phyloP scores from a whole-genome alignment of 92 coral and sea anemone genomes.

The Epizoanthus rinbou region DNA sequence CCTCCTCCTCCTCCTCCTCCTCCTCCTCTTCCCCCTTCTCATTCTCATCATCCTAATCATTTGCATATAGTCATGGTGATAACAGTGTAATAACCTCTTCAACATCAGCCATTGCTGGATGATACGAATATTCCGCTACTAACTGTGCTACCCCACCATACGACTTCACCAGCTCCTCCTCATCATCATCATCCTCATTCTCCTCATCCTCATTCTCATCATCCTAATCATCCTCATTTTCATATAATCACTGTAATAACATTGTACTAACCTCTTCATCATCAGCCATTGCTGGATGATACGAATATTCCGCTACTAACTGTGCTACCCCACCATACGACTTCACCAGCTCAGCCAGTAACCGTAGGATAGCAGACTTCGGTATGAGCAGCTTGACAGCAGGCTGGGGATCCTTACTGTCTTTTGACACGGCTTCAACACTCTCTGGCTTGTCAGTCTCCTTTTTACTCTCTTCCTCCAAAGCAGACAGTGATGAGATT shows the following conservation, averaged over 20 bases:
- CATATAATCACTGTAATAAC: background rate
- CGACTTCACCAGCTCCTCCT: slow-evolving; percentile 77
- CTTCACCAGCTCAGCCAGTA: slow-evolving; percentile 92
- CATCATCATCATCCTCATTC: too few relatives aligned
- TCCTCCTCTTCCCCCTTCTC: too few relatives aligned
- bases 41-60: too few relatives aligned
- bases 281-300: slow-evolving; percentile 66
- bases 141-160: slow-evolving; percentile 95
- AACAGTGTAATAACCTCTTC: slow-evolving; percentile 58
- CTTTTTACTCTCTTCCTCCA: slow-evolving; percentile 47
- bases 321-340: slow-evolving; percentile 96
- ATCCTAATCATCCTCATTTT: background rate
- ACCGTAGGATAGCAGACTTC: slow-evolving; percentile 83
- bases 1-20: too few relatives aligned
- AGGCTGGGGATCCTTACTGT: slow-evolving; percentile 52
- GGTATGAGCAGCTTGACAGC: slow-evolving; percentile 77
- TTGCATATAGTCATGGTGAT: background rate
- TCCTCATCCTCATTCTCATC: background rate
- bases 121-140: slow-evolving; percentile 87
- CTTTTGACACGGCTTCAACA: slow-evolving; percentile 54
- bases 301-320: slow-evolving; percentile 87
- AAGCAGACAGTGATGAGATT: slow-evolving; percentile 40
- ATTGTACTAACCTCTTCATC: slow-evolving; percentile 65
- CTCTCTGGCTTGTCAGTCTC: slow-evolving; percentile 44
- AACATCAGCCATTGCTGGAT: slow-evolving; percentile 60